Conservation (phyloP, 2,888 invertebrate species). For the Cerceris rybyensis region DNA sequence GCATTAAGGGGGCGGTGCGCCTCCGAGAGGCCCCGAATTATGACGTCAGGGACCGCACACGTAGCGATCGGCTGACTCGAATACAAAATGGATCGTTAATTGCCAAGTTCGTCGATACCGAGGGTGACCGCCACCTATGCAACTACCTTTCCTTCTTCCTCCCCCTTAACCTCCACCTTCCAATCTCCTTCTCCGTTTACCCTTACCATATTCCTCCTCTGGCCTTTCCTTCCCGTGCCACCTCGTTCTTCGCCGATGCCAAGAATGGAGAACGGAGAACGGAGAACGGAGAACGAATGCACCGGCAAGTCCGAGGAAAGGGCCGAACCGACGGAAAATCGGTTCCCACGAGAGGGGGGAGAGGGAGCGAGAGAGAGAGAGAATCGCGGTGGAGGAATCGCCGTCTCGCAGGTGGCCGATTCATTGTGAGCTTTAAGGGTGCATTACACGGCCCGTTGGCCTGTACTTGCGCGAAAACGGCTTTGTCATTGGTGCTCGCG, state of each 20-base stretch:
- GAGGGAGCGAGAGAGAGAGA: too few species aligned
- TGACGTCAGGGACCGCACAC: conserved; percentile 82
- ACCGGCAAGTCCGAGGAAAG: too few species aligned
- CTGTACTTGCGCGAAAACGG: conserved; percentile 46
- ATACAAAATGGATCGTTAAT: conserved; percentile 81
- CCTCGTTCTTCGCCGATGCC: too few species aligned
- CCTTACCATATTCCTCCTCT: conserved; percentile 31
- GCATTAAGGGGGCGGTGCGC: conserved; percentile 82
- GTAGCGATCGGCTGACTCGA: conserved; percentile 80
- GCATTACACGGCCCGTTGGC: conserved; percentile 48
- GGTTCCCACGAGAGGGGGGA: conserved; percentile 72
- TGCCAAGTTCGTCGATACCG: conserved; percentile 49
- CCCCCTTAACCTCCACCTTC: not conserved
- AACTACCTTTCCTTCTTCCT: not conserved
- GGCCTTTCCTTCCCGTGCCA: not conserved
- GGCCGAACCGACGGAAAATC: conserved; percentile 66
- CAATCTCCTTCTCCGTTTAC: not conserved
- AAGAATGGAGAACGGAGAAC: too few species aligned
- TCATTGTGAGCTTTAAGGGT: conserved; percentile 54
- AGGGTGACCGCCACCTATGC: not conserved
- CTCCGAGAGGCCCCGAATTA: conserved; percentile 80
- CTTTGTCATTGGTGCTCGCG: conserved; percentile 41
- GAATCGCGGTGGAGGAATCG: conserved; percentile 58
- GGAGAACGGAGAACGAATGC: too few species aligned
- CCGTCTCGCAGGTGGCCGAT: conserved; percentile 56